Evolutionary conservation across 1,140 invertebrate species (phyloP).

Genomic region (Dinoponera quadriceps): DNA sequence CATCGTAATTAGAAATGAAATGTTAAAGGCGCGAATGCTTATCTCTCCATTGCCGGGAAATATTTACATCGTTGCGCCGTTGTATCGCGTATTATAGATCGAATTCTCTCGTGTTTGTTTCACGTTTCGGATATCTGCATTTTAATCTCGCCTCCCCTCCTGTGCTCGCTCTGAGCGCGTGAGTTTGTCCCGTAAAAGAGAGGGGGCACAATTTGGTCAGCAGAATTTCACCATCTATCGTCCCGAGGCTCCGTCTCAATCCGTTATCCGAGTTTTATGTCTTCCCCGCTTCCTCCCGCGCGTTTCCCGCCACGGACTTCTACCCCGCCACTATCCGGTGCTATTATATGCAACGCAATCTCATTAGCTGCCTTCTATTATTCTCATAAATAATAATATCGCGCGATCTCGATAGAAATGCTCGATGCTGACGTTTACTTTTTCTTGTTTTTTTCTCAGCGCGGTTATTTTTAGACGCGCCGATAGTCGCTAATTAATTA

Average conservation of each 20-base stretch:
- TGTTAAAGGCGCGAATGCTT: too few species aligned
- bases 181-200: neutral
- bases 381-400: conserved; percentile 17
- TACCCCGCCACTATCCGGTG: neutral
- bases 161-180: too few species aligned
- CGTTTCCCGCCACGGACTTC: neutral
- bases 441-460: neutral
- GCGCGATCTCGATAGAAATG: neutral
- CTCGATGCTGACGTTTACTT: neutral
- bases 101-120: neutral
- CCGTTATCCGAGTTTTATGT: conserved; percentile 23
- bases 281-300: neutral
- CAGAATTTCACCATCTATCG: conserved; percentile 40
- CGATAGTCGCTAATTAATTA: conserved; percentile 48
- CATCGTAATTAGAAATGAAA: neutral
- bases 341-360: neutral
- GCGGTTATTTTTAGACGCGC: conserved; percentile 36
- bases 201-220: neutral
- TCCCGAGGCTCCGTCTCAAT: conserved; percentile 37
- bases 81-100: neutral
- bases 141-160: neutral
- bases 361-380: neutral
- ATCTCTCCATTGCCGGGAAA: neutral
- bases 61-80: neutral
- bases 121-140: neutral